Percentiles rank a stretch among this genome's conserved stretches.
Conservation (phyloP, 1,140 invertebrate genomes). For the Teleopsis dalmanni region DNA sequence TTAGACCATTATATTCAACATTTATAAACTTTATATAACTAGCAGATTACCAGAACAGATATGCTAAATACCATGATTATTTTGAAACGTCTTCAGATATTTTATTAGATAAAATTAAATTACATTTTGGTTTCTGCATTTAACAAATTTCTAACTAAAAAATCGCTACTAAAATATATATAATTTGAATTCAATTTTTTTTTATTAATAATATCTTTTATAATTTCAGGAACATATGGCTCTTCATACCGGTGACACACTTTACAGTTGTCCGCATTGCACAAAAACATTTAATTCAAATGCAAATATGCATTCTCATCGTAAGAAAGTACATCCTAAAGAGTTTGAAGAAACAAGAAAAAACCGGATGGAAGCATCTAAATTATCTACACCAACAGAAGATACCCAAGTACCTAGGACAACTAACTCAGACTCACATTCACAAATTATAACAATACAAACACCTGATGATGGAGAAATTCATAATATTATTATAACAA, state of each 20-base stretch:
- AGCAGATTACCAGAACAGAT: too few species aligned
- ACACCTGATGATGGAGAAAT: not conserved
- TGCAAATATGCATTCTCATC: conserved; percentile 40
- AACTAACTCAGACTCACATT: not conserved
- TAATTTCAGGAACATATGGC: conserved; percentile 34
- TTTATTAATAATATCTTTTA: not conserved
- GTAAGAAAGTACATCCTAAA: conserved; percentile 37
- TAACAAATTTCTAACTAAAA: too few species aligned
- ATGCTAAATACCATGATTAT: too few species aligned
- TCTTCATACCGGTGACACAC: conserved; percentile 35
- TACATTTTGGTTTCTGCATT: too few species aligned
- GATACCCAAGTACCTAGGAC: not conserved
- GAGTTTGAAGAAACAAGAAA: conserved; percentile 18
- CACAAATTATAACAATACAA: conserved; percentile 4
- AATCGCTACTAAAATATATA: too few species aligned
- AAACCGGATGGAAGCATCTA: conserved; percentile 3
- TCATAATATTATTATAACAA: conserved; percentile 9
- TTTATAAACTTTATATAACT: too few species aligned
- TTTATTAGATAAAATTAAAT: too few species aligned
- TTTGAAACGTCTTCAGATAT: too few species aligned
- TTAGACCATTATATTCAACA: too few species aligned
- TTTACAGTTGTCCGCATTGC: conserved; percentile 40
- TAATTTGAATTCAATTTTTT: too few species aligned
- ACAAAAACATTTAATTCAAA: conserved; percentile 40
- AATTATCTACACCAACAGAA: not conserved